Percentiles rank a stretch among this genome's conserved stretches.
Evolutionary conservation across 2,797 vertebrate species (phyloP).

Genomic region (Peromyscus attwateri): DNA sequence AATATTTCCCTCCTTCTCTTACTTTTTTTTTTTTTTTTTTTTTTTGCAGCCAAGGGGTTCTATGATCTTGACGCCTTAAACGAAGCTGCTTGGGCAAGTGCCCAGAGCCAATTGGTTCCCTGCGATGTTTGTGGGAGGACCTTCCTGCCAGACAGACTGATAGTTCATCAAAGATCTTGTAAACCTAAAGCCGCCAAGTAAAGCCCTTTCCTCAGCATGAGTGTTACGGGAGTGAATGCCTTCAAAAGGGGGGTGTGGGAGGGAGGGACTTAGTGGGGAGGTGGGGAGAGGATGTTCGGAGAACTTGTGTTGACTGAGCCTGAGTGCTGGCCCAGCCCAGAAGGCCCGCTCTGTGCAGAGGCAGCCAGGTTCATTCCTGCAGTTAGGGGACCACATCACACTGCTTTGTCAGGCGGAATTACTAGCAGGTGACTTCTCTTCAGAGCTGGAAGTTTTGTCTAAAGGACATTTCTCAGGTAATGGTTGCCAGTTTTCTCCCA

Average conservation of each 20-base stretch:
- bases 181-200: slow-evolving; percentile 87
- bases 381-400: not conserved
- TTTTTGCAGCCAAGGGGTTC: slow-evolving; percentile 89
- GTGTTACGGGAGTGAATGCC: slow-evolving; percentile 71
- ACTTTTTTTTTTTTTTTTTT: slow-evolving; percentile 46
- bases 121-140: slow-evolving; percentile 90
- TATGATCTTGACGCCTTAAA: slow-evolving; percentile 90
- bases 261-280: too few species aligned
- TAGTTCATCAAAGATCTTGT: slow-evolving; percentile 90
- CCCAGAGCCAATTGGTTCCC: slow-evolving; percentile 90
- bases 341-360: not conserved
- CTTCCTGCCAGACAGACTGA: slow-evolving; percentile 91
- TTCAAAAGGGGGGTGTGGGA: not conserved
- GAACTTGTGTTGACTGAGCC: too few species aligned
- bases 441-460: slow-evolving; percentile 20
- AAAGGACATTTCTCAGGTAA: slow-evolving; percentile 44
- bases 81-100: slow-evolving; percentile 89
- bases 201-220: slow-evolving; percentile 73
- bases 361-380: not conserved
- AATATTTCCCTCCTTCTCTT: slow-evolving; percentile 14
- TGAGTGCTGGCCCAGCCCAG: accelerated
- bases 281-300: not conserved
- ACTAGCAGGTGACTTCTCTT: not conserved
- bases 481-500: slow-evolving; percentile 32
- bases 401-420: not conserved